phyloP scores from a whole-genome alignment of 2,888 invertebrate genomes.

The Galeopsomyia nigrocyanea region DNA sequence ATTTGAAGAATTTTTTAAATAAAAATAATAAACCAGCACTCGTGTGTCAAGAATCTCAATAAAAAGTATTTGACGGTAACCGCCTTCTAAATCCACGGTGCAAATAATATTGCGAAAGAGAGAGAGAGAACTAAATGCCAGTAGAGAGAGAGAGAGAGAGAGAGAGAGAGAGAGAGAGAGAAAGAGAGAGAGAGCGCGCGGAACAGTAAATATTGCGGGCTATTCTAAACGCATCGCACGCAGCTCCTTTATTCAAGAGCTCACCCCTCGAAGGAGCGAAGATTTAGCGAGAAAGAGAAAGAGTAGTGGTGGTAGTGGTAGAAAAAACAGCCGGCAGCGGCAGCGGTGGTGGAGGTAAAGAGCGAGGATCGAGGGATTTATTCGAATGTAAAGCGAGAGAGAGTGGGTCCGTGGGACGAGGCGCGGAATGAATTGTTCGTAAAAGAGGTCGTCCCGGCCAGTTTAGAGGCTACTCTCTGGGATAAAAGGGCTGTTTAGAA shows the following conservation, averaged over 20 bases:
- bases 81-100: too few species aligned
- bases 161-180: neutral
- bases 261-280: neutral
- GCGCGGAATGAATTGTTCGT: slow-evolving; percentile 47
- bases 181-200: neutral
- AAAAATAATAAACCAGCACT: too few species aligned
- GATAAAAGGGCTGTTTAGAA: slow-evolving; percentile 45
- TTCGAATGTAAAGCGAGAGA: slow-evolving; percentile 42
- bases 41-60: too few species aligned
- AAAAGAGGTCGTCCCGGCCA: slow-evolving; percentile 44
- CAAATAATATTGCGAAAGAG: neutral
- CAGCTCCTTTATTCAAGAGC: too few species aligned
- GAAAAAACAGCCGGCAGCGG: neutral
- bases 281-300: neutral
- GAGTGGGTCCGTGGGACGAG: slow-evolving; percentile 32
- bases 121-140: neutral
- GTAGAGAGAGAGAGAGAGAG: slow-evolving; percentile 1
- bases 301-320: slow-evolving; percentile 38
- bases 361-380: slow-evolving; percentile 44
- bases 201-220: neutral
- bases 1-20: too few species aligned
- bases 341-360: slow-evolving; percentile 4
- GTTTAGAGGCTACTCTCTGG: slow-evolving; percentile 39
- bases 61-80: too few species aligned
- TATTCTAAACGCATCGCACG: too few species aligned